Evolutionary conservation across 2,888 invertebrate genomes (phyloP), one percentile per base, ranked within the genome.

Genomic region (Fabriciana adippe): DNA sequence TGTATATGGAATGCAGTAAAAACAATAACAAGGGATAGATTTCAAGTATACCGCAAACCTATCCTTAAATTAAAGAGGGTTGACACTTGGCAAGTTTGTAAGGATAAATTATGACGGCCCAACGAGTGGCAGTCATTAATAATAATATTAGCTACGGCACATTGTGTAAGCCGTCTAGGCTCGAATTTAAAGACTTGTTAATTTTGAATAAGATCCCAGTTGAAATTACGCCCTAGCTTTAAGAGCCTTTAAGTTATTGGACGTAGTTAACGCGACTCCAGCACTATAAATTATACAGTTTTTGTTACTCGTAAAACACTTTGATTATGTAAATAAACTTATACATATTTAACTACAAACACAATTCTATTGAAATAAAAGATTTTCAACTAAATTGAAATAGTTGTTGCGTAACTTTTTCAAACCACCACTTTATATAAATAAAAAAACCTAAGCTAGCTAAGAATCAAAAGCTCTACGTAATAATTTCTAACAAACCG

Each of bases 31-130:
- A 67, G 68, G 68, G 65, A 72, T 70, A 72, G 71, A 73, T 72
- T 70, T 72, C 69, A 51, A 64, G 68, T 64, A 57, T 59, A 71
- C 70, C 73, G 56, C 67, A 70, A 69, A 72, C 72, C 66, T 65
- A 65, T 66, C 72, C 74, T 81, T 81, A 80, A 75, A 76, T 80
- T 79, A 83, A 84, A 82, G 79, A 83, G 82, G 85, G 84, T 85
- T 82, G 84, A 84, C 85, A 82, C 75, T 81, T 81, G 67, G 68
- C 75, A 80, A 83, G 77, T 81, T 79, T 68, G 76, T 67, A 69
- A 73, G 76, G 72, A 76, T 78, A 72, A 79, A 73, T 77, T 79
- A 77, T 77, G 75, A 76, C 71, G 72, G 70, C 62, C 70, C 72
- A 66, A 73, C 73, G 74, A 75, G 72, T 76, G 64, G 68, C 62